Conservation (phyloP, 1,140 invertebrate species). For the Pseudomyrmex flavicornis region DNA sequence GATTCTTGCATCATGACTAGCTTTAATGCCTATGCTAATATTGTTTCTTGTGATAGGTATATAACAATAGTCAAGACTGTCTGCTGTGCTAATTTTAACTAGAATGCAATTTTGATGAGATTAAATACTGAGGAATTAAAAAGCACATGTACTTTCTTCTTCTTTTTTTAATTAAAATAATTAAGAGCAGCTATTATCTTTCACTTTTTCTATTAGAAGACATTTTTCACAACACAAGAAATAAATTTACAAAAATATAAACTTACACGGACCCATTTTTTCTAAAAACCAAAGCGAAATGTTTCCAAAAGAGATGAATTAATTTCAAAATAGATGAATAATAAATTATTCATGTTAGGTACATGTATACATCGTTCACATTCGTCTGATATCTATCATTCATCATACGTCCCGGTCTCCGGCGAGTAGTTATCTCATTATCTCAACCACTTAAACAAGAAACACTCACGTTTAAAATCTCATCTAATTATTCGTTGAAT, state of each 20-base stretch:
- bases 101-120: constrained; percentile 20
- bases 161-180: not conserved
- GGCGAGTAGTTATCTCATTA: too few relatives aligned
- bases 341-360: constrained; percentile 31
- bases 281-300: not conserved
- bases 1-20: constrained; percentile 78
- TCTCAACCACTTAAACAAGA: too few relatives aligned
- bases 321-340: not conserved
- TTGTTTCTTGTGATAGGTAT: constrained; percentile 76
- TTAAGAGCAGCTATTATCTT: not conserved
- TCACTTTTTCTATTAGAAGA: not conserved
- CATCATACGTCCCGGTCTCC: too few relatives aligned
- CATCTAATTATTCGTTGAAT: too few relatives aligned
- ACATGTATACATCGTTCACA: too few relatives aligned
- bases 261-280: constrained; percentile 36
- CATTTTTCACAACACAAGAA: not conserved
- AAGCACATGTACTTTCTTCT: not conserved
- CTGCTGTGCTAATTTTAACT: constrained; percentile 75
- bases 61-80: constrained; percentile 76
- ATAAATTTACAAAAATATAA: not conserved
- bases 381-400: too few relatives aligned
- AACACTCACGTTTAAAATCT: too few relatives aligned
- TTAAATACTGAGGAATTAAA: not conserved
- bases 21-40: constrained; percentile 71
- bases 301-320: not conserved